Evolutionary conservation across 2,113 vertebrate genomes (phyloP).

Genomic region (Fukomys damarensis): DNA sequence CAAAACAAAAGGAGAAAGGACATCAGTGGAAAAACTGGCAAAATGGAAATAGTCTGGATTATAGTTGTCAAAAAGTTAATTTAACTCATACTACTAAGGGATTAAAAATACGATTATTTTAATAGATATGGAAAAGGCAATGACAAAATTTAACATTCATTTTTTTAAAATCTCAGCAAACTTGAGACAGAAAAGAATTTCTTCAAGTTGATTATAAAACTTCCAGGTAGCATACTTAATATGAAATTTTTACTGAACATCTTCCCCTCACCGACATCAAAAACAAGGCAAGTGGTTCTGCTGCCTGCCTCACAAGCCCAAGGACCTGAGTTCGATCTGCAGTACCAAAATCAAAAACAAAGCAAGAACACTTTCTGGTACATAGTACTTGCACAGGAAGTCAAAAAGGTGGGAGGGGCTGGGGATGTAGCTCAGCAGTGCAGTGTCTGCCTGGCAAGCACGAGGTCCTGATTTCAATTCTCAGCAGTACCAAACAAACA

Average conservation of each 20-base stretch:
- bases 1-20: not conserved
- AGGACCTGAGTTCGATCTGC: too few species aligned
- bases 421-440: not conserved
- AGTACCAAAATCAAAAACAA: not conserved
- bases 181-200: not conserved
- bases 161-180: not conserved
- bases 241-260: not conserved
- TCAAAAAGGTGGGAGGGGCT: not conserved
- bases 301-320: too few species aligned
- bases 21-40: not conserved
- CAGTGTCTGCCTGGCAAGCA: too few species aligned
- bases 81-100: not conserved
- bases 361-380: not conserved
- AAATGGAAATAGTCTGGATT: not conserved
- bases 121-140: not conserved
- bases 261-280: not conserved
- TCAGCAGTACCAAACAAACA: too few species aligned
- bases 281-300: not conserved
- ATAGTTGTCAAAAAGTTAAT: not conserved
- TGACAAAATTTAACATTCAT: not conserved
- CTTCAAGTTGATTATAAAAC: not conserved
- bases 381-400: not conserved
- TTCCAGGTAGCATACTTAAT: not conserved
- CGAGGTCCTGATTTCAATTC: too few species aligned
- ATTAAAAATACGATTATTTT: not conserved